Percentiles rank a stretch among this genome's conserved stretches.
phyloP scores from a whole-genome alignment of 2,888 invertebrate genomes.

The Acronicta psi region DNA sequence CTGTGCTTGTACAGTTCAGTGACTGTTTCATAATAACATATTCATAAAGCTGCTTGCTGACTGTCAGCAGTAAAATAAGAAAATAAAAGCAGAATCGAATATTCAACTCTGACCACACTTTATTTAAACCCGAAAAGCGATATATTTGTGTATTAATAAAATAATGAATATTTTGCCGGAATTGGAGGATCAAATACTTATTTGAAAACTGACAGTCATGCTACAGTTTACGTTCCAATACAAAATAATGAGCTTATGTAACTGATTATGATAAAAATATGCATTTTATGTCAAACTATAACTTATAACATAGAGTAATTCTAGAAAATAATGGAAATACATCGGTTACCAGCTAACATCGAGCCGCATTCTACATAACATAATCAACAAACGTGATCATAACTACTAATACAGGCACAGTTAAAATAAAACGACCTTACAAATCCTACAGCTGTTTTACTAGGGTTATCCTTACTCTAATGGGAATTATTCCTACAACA shows the following conservation, averaged over 20 bases:
- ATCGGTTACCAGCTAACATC: slow-evolving; percentile 55
- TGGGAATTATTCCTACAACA: slow-evolving; percentile 85
- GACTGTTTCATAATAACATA: slow-evolving; percentile 29
- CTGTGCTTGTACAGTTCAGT: slow-evolving; percentile 26
- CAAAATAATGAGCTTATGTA: slow-evolving; percentile 39
- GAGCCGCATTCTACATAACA: slow-evolving; percentile 50
- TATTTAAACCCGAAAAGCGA: no score
- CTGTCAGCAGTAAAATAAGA: slow-evolving; percentile 24
- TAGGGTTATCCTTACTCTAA: slow-evolving; percentile 79
- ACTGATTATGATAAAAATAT: slow-evolving; percentile 50
- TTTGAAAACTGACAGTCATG: slow-evolving; percentile 33
- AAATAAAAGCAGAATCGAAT: slow-evolving; percentile 30
- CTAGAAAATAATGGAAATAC: slow-evolving; percentile 57
- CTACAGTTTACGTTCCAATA: slow-evolving; percentile 42
- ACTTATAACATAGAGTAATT: slow-evolving; percentile 52
- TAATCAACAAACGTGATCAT: slow-evolving; percentile 50
- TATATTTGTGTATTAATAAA: no score
- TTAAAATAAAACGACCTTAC: slow-evolving; percentile 69
- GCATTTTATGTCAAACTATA: slow-evolving; percentile 52
- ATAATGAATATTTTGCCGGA: no score
- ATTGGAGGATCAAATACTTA: background rate
- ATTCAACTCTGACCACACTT: slow-evolving; percentile 3
- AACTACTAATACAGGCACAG: slow-evolving; percentile 60
- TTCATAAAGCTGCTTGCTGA: slow-evolving; percentile 41
- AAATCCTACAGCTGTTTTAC: slow-evolving; percentile 74